phyloP scores from a whole-genome alignment of 1,140 invertebrate species.

The Geopemphigus sp. region DNA sequence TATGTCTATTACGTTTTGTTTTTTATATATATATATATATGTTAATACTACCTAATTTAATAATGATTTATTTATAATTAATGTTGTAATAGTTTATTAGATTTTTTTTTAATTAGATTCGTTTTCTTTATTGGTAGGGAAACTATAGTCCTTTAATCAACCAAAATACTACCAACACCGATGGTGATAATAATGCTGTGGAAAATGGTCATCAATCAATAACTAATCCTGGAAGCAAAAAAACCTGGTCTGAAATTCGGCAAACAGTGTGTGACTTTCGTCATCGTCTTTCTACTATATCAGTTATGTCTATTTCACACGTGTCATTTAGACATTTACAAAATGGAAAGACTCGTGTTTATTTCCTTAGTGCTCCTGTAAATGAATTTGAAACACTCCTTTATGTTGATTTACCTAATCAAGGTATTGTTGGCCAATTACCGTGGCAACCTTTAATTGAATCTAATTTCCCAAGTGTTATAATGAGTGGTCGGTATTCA shows the following conservation, averaged over 20 bases:
- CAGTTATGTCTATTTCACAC: conserved; percentile 70
- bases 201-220: conserved; percentile 40
- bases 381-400: conserved; percentile 85
- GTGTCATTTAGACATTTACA: conserved; percentile 75
- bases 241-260: conserved; percentile 76
- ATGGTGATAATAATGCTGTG: conserved; percentile 35
- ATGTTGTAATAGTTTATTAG: too few species aligned
- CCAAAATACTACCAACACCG: conserved; percentile 19
- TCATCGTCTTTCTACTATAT: conserved; percentile 71
- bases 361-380: conserved; percentile 81
- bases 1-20: not conserved
- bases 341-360: conserved; percentile 77
- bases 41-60: not conserved
- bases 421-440: conserved; percentile 56
- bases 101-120: not conserved
- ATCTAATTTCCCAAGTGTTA: conserved; percentile 67
- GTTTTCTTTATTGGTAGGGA: not conserved
- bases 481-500: conserved; percentile 62
- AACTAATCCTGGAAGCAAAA: conserved; percentile 49
- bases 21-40: not conserved
- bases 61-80: not conserved
- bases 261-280: conserved; percentile 78
- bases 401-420: conserved; percentile 74
- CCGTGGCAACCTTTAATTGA: conserved; percentile 72
- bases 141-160: conserved; percentile 35